Percentiles rank a stretch among this genome's conserved stretches.
Conservation (phyloP, 2,888 invertebrate species). For the Cremastinae sp. region DNA sequence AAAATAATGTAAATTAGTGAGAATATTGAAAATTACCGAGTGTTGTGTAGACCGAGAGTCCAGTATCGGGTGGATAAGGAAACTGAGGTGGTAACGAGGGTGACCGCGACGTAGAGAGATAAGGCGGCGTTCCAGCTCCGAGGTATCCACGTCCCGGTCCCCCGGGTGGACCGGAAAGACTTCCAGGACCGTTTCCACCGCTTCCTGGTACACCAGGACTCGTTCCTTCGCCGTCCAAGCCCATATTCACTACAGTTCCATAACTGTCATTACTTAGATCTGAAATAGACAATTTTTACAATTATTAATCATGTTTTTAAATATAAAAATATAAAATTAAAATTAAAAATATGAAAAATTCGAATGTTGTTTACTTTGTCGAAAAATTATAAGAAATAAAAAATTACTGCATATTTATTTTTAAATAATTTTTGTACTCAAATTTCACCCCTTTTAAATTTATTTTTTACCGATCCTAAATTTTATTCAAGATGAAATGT, state of each 20-base stretch:
- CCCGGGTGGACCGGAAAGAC: constrained; percentile 71
- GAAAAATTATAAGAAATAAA: neutral
- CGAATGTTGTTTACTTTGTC: neutral
- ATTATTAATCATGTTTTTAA: no score
- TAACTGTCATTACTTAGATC: constrained; percentile 95
- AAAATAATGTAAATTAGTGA: no score
- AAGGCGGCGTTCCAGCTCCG: constrained; percentile 88
- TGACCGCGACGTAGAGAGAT: constrained; percentile 87
- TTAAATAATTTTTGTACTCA: no score
- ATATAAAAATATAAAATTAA: no score
- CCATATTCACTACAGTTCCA: constrained; percentile 91
- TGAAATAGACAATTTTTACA: constrained; percentile 76
- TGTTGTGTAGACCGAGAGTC: constrained; percentile 92
- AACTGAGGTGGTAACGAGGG: constrained; percentile 89
- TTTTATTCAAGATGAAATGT: no score
- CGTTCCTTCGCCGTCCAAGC: constrained; percentile 90
- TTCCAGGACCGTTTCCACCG: constrained; percentile 77
- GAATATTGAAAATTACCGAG: constrained; percentile 83
- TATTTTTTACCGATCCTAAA: no score
- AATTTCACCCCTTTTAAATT: no score
- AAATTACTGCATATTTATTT: no score
- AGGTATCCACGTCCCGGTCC: constrained; percentile 83
- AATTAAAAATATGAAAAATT: no score
- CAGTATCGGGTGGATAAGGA: constrained; percentile 89
- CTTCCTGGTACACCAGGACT: constrained; percentile 85